Evolutionary conservation across 2,113 vertebrate species (phyloP).

Genomic region (Toxotes chatareus): DNA sequence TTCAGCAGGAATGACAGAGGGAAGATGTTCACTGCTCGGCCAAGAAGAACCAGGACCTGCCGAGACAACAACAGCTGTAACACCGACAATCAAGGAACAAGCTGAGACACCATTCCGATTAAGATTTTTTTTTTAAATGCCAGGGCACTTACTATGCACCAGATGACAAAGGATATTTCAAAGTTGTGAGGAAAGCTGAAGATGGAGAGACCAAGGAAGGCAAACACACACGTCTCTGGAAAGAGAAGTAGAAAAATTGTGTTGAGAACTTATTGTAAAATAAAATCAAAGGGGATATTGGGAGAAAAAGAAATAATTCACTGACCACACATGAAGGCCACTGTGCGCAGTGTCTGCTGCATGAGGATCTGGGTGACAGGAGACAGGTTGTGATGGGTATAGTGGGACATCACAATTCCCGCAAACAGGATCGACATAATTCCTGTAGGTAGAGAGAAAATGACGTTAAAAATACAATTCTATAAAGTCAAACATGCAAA

Average conservation of each 20-base stretch:
- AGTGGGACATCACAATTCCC: constrained; percentile 98
- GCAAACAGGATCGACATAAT: constrained; percentile 99
- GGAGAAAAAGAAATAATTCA: constrained; percentile 60
- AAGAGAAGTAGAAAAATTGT: constrained; percentile 49
- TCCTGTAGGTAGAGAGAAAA: constrained; percentile 79
- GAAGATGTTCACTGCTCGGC: constrained; percentile 97
- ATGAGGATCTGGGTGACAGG: constrained; percentile 98
- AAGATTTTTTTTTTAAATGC: background rate
- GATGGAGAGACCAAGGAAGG: constrained; percentile 97
- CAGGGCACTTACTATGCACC: constrained; percentile 94
- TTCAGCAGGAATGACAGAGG: constrained; percentile 96
- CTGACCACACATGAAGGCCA: constrained; percentile 98
- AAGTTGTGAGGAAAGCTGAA: constrained; percentile 99
- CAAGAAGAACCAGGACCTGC: constrained; percentile 94
- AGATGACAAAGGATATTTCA: constrained; percentile 98
- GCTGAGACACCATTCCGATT: background rate
- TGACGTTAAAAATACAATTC: background rate
- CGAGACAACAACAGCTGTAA: constrained; percentile 9
- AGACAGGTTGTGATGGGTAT: constrained; percentile 98
- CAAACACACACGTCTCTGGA: constrained; percentile 98
- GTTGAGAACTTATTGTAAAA: constrained; percentile 8
- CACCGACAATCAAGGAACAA: background rate
- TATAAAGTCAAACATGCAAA: background rate
- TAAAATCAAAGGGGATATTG: background rate
- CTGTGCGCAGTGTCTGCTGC: constrained; percentile 96